Base-by-base conservation (phyloP, 1,140 invertebrate genomes). In the Ostrea edulis region DNA sequence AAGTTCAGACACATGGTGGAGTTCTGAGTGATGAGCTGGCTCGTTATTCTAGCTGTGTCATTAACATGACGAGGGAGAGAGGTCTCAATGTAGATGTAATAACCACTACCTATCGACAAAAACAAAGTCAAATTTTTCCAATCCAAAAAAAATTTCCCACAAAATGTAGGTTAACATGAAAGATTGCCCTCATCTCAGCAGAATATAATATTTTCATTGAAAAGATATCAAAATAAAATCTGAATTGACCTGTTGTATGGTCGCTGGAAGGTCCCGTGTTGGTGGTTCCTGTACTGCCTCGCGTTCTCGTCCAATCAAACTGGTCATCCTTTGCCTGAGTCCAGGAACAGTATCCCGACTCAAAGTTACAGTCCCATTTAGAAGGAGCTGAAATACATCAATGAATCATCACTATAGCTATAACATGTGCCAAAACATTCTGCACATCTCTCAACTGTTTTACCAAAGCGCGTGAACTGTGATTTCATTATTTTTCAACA, bases 41-140 rank as follows among this genome's bases (percentile, higher is more conserved):
- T 97, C 2, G 96, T 94, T 0, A 98, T 95, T 25, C 97, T 96
- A 0, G 97, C 97, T 0, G 96, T 97, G 88, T 97, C 97, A 92
- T 97, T 97, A 9, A 95, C 93, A 68, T 95, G 92, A 54, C 96
- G 94, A 0, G 97, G 96, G 0, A 89, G 87, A 0, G 97, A 96
- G 58, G 97, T 96, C 90, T 97, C 97, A 77, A 97, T 97, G 92
- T 97, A 97, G 94, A 97, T 96, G 92, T 97, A 98, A 92, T 97
- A 96, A 22, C 97, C 97, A 97, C 93, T 82, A 82, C 53, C 91
- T 91, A 88, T 11, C 77, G 82, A 35, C 20, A 81, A 65, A 22
- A 65, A 44, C 35, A 44, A 44, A 44, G 35, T 44, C 2, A 44
- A 1, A 44, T 44, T 44, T 44, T 44, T 44, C 35, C 35, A 44